Base-by-base conservation (phyloP, 2,888 invertebrate genomes). In the Vanessa cardui region DNA sequence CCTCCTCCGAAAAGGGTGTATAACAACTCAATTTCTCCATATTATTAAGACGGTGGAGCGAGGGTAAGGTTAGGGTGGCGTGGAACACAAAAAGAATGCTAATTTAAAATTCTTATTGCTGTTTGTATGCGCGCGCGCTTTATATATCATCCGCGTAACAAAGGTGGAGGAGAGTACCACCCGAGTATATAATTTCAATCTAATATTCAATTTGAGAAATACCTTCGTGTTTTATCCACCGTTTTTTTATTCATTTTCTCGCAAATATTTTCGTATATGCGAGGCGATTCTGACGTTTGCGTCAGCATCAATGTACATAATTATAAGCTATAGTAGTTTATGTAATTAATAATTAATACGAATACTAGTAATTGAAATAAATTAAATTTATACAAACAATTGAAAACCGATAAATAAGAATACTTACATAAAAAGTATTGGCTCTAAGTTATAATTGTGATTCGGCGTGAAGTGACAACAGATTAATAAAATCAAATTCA, bases 1-100 rank as follows among this genome's bases (percentile, higher is more conserved):
- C 90, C 89, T 87, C 88, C 90, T 86, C 83, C 83, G 72, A 83
- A 83, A 88, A 87, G 91, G 90, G 91, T 89, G 91, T 90, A 88
- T 88, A 90, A 90, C 92, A 92, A 92, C 92, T 92, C 91, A 91
- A 92, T 92, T 90, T 87, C 91, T 89, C 86, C 90, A 88, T 89
- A 88, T 90, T 91, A 92, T 90, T 90, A 92, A 91, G 90, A 89
- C 85, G 84, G 82, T 80, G 85, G 89, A 87, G 87, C 80, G 84
- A 81, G 86, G 86, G 84, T 84, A 80, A 18, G 82, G 83, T 78
- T 80, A 77, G 90, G 90, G 90, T 88, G 86, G 89, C 82, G 74
- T 79, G 84, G 83, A 85, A 83, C 86, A 90, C 90, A 91, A 91
- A 91, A 92, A 92, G 90, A 91, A 92, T 91, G 92, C 92, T 91